These are phyloP conservation scores for Zaprionus ornatus DNA, from an alignment of 1,140 invertebrate species.

Conservation along the genomic window DNA sequence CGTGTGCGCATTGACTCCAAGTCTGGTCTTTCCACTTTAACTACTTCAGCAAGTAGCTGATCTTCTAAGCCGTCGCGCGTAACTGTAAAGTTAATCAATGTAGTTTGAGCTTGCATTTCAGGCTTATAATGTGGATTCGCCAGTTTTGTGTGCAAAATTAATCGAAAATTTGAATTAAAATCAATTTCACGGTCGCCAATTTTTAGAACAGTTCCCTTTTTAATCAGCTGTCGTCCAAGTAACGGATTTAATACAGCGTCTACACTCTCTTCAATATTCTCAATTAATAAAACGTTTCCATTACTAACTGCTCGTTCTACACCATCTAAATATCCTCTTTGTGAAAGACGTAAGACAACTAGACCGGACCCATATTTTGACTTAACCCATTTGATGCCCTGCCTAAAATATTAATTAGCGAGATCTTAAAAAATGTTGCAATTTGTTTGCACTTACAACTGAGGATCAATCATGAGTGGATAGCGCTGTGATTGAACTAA, in stretches of 20 bases:
- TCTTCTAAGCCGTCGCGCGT: slow-evolving; percentile 96
- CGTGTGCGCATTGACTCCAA: slow-evolving; percentile 90
- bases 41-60: slow-evolving; percentile 96
- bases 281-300: slow-evolving; percentile 91
- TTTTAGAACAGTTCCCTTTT: slow-evolving; percentile 90
- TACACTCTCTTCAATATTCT: slow-evolving; percentile 95
- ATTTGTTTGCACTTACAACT: slow-evolving; percentile 84
- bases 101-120: slow-evolving; percentile 98
- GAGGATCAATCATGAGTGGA: slow-evolving; percentile 98
- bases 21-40: slow-evolving; percentile 96
- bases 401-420: slow-evolving; percentile 82
- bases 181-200: slow-evolving; percentile 97
- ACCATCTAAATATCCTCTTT: slow-evolving; percentile 92
- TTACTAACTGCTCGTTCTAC: slow-evolving; percentile 92
- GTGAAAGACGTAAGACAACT: slow-evolving; percentile 90
- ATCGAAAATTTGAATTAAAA: slow-evolving; percentile 91
- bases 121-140: slow-evolving; percentile 98
- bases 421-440: neutral
- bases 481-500: slow-evolving; percentile 94
- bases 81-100: slow-evolving; percentile 97
- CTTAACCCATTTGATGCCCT: slow-evolving; percentile 99
- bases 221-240: slow-evolving; percentile 94
- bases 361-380: slow-evolving; percentile 90
- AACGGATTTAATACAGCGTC: slow-evolving; percentile 96
- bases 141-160: slow-evolving; percentile 96